Percentiles rank a stretch among this genome's conserved stretches.
phyloP scores from a whole-genome alignment of 2,888 invertebrate genomes.

The Lymantria dispar region DNA sequence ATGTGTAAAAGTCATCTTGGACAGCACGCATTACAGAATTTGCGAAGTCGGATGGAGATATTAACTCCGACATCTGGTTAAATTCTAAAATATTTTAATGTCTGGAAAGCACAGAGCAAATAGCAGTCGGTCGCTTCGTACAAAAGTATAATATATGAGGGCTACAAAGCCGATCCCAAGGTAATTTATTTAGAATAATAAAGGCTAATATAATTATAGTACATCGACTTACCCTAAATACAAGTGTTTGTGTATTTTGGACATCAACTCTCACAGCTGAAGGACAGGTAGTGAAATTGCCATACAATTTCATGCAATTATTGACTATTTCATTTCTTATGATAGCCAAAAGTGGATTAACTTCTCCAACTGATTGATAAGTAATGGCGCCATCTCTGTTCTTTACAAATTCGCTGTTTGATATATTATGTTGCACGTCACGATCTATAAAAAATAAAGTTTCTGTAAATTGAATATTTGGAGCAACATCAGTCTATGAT shows the following conservation, averaged over 20 bases:
- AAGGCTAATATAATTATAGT: not conserved
- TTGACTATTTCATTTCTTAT: slow-evolving; percentile 92
- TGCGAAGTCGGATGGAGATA: too few relatives aligned
- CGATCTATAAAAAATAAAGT: slow-evolving; percentile 85
- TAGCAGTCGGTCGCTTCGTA: too few relatives aligned
- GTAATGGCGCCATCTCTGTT: slow-evolving; percentile 94
- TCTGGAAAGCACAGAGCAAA: too few relatives aligned
- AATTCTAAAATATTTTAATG: too few relatives aligned
- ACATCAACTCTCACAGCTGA: slow-evolving; percentile 94
- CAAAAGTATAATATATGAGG: not conserved
- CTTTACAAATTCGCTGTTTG: slow-evolving; percentile 89
- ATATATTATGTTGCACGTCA: slow-evolving; percentile 94
- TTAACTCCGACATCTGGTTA: too few relatives aligned
- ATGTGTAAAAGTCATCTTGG: too few relatives aligned
- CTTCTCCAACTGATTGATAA: slow-evolving; percentile 96
- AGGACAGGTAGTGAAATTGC: slow-evolving; percentile 95
- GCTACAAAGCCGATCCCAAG: not conserved
- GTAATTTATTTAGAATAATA: not conserved
- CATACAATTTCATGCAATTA: slow-evolving; percentile 95
- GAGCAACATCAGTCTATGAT: not conserved
- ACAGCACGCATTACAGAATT: too few relatives aligned
- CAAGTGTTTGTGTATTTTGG: slow-evolving; percentile 95
- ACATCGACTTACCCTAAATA: slow-evolving; percentile 86
- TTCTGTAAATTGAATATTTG: not conserved
- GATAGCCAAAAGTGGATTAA: slow-evolving; percentile 94